Evolutionary conservation across 2,888 invertebrate genomes (phyloP).

Genomic region (Drosophila putrida): DNA sequence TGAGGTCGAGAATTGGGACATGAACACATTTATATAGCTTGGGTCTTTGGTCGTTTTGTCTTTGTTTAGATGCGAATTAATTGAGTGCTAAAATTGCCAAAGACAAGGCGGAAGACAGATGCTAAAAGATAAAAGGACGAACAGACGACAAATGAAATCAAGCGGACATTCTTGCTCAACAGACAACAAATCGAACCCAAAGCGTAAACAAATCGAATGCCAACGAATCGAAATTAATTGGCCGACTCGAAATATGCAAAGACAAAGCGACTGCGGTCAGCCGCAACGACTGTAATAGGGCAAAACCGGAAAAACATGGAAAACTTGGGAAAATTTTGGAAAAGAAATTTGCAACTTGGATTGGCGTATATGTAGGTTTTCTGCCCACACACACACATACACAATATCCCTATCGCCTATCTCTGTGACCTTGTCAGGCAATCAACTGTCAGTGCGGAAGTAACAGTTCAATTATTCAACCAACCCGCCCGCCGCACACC

Average conservation of each 20-base stretch:
- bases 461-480: constrained; percentile 78
- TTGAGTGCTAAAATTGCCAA: constrained; percentile 71
- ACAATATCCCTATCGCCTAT: neutral
- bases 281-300: constrained; percentile 31
- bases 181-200: constrained; percentile 52
- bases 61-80: constrained; percentile 64
- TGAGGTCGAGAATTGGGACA: constrained; percentile 11
- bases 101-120: constrained; percentile 40
- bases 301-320: neutral
- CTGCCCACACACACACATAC: no score
- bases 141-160: constrained; percentile 62
- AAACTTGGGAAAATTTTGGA: neutral
- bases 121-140: constrained; percentile 38
- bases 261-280: constrained; percentile 71
- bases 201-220: constrained; percentile 57
- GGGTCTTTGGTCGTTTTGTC: constrained; percentile 33
- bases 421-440: constrained; percentile 58
- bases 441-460: constrained; percentile 74
- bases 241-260: constrained; percentile 73
- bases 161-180: constrained; percentile 62
- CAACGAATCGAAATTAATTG: constrained; percentile 80
- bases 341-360: constrained; percentile 5
- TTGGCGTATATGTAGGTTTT: neutral
- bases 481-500: constrained; percentile 11
- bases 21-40: constrained; percentile 51